Conservation (phyloP, 1,140 invertebrate genomes). For the Samia ricini region DNA sequence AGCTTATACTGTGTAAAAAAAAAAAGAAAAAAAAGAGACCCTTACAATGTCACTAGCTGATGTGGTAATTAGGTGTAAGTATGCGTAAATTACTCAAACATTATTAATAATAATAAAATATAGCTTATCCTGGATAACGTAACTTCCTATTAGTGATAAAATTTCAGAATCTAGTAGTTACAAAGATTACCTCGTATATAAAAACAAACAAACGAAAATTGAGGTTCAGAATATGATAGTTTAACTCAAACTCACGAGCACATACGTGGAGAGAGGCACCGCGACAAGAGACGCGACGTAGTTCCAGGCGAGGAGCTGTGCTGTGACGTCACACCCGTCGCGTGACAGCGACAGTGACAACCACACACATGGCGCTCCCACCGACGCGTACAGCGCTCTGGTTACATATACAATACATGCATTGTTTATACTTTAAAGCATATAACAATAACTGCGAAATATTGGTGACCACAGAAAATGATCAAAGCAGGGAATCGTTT, state of each 20-base stretch:
- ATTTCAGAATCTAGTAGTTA: background rate
- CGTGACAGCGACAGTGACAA: slow-evolving; percentile 25
- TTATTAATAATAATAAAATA: no score
- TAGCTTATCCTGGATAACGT: no score
- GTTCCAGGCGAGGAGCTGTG: slow-evolving; percentile 19
- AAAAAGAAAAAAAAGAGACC: no score
- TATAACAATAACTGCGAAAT: no score
- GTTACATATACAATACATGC: background rate
- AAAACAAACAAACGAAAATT: background rate
- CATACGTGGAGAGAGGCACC: slow-evolving; percentile 18
- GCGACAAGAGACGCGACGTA: slow-evolving; percentile 20
- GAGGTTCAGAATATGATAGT: background rate
- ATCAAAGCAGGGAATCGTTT: no score
- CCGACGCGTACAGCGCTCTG: slow-evolving; percentile 26
- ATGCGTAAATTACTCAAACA: no score
- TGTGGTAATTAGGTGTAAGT: no score
- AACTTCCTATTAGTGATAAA: no score
- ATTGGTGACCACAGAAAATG: no score
- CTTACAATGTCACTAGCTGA: no score
- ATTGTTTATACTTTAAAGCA: background rate
- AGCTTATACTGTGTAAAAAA: no score
- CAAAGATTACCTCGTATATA: background rate
- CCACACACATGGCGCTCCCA: slow-evolving; percentile 24
- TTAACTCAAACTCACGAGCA: slow-evolving; percentile 24
- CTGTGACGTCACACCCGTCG: slow-evolving; percentile 8